Evolutionary conservation across 2,888 invertebrate species (phyloP).

Genomic region (Apeira syringaria): DNA sequence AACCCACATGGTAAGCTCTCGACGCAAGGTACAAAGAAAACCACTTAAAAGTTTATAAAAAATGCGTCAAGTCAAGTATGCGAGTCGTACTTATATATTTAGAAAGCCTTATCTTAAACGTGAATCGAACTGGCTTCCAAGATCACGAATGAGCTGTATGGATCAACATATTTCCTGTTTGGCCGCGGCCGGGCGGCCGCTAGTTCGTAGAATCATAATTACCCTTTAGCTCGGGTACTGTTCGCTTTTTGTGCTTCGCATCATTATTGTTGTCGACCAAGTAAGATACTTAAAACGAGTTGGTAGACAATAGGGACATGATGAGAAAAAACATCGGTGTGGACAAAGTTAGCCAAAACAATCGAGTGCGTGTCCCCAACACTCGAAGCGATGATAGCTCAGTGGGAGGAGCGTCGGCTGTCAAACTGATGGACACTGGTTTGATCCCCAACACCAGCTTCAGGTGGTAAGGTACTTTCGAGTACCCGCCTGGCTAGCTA

Average conservation of each 20-base stretch:
- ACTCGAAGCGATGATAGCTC: too few relatives aligned
- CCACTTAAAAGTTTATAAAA: not conserved
- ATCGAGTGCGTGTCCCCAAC: too few relatives aligned
- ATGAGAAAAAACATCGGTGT: too few relatives aligned
- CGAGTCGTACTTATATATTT: not conserved
- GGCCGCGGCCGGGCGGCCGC: too few relatives aligned
- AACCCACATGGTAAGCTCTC: constrained; percentile 4
- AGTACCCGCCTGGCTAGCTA: too few relatives aligned
- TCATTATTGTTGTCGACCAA: constrained; percentile 8
- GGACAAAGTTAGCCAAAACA: too few relatives aligned
- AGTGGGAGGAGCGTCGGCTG: too few relatives aligned
- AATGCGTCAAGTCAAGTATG: not conserved
- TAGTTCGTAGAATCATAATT: constrained; percentile 14
- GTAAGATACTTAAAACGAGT: too few relatives aligned
- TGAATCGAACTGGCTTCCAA: constrained; percentile 11
- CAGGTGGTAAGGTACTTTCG: too few relatives aligned
- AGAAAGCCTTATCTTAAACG: constrained; percentile 5
- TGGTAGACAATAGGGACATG: too few relatives aligned
- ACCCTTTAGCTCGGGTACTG: not conserved
- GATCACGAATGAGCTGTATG: constrained; percentile 13
- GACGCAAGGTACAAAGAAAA: constrained; percentile 1
- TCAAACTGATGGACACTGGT: too few relatives aligned
- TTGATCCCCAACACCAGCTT: too few relatives aligned
- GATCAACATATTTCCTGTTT: constrained; percentile 5
- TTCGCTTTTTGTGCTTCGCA: constrained; percentile 9